Evolutionary conservation across 1,140 invertebrate genomes (phyloP).

Genomic region (Drosophila navojoa): DNA sequence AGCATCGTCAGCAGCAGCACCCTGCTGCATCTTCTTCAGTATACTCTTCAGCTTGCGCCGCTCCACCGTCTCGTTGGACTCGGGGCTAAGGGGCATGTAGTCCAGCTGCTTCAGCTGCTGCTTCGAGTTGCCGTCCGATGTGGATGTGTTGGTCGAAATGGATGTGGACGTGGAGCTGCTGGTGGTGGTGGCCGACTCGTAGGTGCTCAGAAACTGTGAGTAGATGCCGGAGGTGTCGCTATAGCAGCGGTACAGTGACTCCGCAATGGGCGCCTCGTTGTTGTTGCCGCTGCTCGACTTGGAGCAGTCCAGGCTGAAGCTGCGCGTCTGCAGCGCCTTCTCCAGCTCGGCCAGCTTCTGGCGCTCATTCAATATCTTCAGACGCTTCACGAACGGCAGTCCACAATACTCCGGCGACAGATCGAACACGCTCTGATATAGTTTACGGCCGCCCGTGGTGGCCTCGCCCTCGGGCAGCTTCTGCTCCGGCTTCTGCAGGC

Average conservation of each 20-base stretch:
- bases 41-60: conserved; percentile 92
- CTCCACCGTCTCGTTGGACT: conserved; percentile 93
- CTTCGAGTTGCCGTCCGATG: conserved; percentile 76
- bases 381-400: conserved; percentile 93
- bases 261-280: conserved; percentile 85
- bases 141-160: conserved; percentile 62
- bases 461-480: conserved; percentile 48
- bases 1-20: conserved; percentile 8
- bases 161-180: conserved; percentile 43
- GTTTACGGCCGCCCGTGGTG: conserved; percentile 34
- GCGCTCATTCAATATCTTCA: conserved; percentile 94
- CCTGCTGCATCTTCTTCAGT: conserved; percentile 88
- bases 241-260: conserved; percentile 88
- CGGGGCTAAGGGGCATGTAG: conserved; percentile 86
- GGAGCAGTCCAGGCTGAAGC: conserved; percentile 91
- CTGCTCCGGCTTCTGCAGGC: conserved; percentile 65
- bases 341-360: conserved; percentile 93
- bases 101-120: conserved; percentile 40
- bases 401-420: conserved; percentile 94
- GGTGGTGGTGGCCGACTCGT: conserved; percentile 70
- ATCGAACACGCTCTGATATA: conserved; percentile 89
- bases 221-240: conserved; percentile 85
- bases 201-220: conserved; percentile 74
- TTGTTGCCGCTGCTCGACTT: conserved; percentile 85
- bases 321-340: conserved; percentile 88